Conservation (phyloP, 1,140 invertebrate species). For the Drosophila chauvacae region DNA sequence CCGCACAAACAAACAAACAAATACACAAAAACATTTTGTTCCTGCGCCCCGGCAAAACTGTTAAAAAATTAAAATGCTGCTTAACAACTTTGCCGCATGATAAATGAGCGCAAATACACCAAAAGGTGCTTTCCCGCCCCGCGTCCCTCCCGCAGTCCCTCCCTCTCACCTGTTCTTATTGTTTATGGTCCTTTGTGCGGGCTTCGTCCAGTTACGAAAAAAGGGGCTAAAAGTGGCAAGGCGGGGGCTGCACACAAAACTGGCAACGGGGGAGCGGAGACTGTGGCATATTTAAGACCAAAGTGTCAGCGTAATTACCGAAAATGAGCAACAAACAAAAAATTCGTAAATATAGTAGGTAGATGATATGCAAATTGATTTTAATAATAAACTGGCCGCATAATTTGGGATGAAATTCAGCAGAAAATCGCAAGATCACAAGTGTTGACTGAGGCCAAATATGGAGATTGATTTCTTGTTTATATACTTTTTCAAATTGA, state of each 20-base stretch:
- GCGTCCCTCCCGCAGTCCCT: neutral
- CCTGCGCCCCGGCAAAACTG: slow-evolving; percentile 70
- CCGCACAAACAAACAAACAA: slow-evolving; percentile 45
- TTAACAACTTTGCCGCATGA: slow-evolving; percentile 78
- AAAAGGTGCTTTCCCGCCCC: slow-evolving; percentile 51
- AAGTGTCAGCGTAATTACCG: slow-evolving; percentile 72
- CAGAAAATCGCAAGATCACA: slow-evolving; percentile 22
- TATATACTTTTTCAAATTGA: slow-evolving; percentile 11
- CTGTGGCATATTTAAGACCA: slow-evolving; percentile 66
- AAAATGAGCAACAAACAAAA: slow-evolving; percentile 53
- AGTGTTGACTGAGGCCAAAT: slow-evolving; percentile 38
- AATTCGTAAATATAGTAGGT: slow-evolving; percentile 1
- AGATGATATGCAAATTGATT: slow-evolving; percentile 61
- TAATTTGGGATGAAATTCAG: slow-evolving; percentile 44
- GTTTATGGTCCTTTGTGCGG: slow-evolving; percentile 66
- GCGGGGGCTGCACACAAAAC: slow-evolving; percentile 2
- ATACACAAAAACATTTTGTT: slow-evolving; percentile 69
- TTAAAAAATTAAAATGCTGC: slow-evolving; percentile 81
- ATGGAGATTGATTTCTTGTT: neutral
- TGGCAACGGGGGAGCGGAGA: slow-evolving; percentile 9
- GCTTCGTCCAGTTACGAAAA: slow-evolving; percentile 28
- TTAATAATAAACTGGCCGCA: slow-evolving; percentile 50
- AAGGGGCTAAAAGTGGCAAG: neutral
- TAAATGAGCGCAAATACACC: slow-evolving; percentile 73
- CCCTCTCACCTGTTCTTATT: slow-evolving; percentile 48